Evolutionary conservation across 2,888 invertebrate species (phyloP).

Genomic region (Laspeyria flexula): DNA sequence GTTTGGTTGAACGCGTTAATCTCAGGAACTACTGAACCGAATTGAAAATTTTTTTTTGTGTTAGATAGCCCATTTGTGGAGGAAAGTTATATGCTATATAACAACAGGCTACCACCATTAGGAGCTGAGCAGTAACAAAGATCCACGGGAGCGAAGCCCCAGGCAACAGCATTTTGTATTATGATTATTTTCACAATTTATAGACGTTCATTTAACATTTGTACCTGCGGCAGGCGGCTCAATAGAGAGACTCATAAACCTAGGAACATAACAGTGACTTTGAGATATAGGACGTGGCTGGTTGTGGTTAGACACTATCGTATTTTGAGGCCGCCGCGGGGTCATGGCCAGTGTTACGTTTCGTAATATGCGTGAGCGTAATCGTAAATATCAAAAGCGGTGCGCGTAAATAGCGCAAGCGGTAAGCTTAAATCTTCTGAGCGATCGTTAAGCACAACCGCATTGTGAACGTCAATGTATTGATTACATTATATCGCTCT

Average conservation of each 20-base stretch:
- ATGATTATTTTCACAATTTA: constrained; percentile 5
- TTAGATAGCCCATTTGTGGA: too few relatives aligned
- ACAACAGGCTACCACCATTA: too few relatives aligned
- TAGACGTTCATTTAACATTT: constrained; percentile 9
- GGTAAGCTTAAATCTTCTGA: constrained; percentile 66
- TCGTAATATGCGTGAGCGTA: constrained; percentile 66
- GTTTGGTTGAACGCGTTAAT: too few relatives aligned
- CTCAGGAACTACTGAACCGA: too few relatives aligned
- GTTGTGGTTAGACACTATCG: constrained; percentile 33
- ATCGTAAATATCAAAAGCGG: constrained; percentile 72
- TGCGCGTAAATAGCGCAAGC: constrained; percentile 65
- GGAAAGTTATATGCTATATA: too few relatives aligned
- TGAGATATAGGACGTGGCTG: constrained; percentile 17
- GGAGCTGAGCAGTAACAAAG: too few relatives aligned
- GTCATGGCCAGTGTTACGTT: constrained; percentile 60
- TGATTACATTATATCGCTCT: constrained; percentile 65
- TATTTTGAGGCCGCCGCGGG: constrained; percentile 45
- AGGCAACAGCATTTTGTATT: not conserved
- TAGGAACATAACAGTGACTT: constrained; percentile 14
- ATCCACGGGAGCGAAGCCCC: too few relatives aligned
- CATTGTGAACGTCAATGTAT: constrained; percentile 70
- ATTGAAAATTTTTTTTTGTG: too few relatives aligned
- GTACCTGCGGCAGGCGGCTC: constrained; percentile 1
- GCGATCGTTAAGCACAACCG: constrained; percentile 67
- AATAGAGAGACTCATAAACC: constrained; percentile 9